Percentiles rank a stretch among this genome's conserved stretches.
phyloP scores from a whole-genome alignment of 2,113 vertebrate species.

The Mesembrinibis cayennensis region DNA sequence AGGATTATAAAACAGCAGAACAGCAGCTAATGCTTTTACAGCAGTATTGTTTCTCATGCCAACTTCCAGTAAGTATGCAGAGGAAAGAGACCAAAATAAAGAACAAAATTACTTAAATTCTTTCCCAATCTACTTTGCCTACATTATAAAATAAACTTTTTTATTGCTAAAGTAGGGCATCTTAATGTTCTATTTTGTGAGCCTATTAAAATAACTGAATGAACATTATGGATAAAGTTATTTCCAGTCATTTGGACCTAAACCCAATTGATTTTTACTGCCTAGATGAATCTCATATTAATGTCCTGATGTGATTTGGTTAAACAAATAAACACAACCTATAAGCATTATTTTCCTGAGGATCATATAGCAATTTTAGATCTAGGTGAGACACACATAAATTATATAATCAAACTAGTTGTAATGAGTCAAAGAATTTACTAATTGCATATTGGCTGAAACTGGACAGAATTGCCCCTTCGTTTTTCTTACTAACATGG shows the following conservation, averaged over 20 bases:
- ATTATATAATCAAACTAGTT: background rate
- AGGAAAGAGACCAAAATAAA: constrained; percentile 19
- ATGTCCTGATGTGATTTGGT: background rate
- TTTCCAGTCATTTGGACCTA: constrained; percentile 24
- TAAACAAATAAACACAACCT: background rate
- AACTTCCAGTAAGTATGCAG: background rate
- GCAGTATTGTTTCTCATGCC: background rate
- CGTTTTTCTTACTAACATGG: background rate
- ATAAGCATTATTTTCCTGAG: background rate
- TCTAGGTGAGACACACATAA: background rate
- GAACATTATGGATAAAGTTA: constrained; percentile 22
- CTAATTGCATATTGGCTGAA: background rate
- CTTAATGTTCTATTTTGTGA: constrained; percentile 47
- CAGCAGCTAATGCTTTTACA: constrained; percentile 31
- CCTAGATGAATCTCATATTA: background rate
- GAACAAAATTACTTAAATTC: constrained; percentile 24
- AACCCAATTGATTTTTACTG: constrained; percentile 13
- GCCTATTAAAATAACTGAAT: constrained; percentile 52
- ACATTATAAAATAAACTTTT: constrained; percentile 29
- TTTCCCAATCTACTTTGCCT: constrained; percentile 22
- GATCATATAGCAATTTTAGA: background rate
- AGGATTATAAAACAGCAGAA: too few species aligned
- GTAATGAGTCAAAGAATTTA: background rate
- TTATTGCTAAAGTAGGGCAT: background rate
- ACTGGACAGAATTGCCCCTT: background rate